Percentiles rank a stretch among this genome's conserved stretches.
phyloP scores from a whole-genome alignment of 2,888 invertebrate genomes.

The Hetaerina titia region DNA sequence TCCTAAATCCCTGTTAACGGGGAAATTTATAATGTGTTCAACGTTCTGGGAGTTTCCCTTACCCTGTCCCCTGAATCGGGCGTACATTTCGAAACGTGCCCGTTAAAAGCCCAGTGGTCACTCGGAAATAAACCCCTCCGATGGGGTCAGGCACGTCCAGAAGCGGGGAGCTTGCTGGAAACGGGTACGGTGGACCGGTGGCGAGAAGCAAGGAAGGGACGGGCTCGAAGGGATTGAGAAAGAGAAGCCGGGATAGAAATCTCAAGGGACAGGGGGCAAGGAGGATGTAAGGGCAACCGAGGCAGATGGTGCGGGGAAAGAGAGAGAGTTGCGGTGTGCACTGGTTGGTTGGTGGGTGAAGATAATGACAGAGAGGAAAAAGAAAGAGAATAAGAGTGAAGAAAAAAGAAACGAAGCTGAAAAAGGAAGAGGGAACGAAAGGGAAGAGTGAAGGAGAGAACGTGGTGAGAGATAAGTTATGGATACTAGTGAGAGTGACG shows the following conservation, averaged over 20 bases:
- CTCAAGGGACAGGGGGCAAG: not conserved
- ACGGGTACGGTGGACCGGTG: not conserved
- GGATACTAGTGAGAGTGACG: not conserved
- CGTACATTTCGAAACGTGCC: not conserved
- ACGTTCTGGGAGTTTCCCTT: not conserved
- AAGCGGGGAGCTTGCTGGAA: not conserved
- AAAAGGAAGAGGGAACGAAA: not conserved
- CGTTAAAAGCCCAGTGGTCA: constrained; percentile 28
- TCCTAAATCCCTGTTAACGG: constrained; percentile 28
- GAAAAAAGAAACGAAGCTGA: not conserved
- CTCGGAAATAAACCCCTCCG: constrained; percentile 22
- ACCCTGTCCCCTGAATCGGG: not conserved
- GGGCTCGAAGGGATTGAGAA: not conserved
- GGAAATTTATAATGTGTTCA: constrained; percentile 2
- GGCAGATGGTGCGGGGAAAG: not conserved
- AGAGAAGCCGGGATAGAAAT: not conserved
- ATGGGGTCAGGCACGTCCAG: constrained; percentile 11
- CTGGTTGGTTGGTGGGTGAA: not conserved
- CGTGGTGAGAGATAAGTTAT: not conserved
- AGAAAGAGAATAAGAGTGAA: not conserved
- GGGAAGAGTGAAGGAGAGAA: not conserved
- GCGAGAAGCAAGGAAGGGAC: not conserved
- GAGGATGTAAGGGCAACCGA: not conserved
- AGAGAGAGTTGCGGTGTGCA: not conserved
- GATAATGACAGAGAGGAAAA: not conserved